Evolutionary conservation across 2,113 vertebrate genomes (phyloP).

Genomic region (Phyllostomus discolor): DNA sequence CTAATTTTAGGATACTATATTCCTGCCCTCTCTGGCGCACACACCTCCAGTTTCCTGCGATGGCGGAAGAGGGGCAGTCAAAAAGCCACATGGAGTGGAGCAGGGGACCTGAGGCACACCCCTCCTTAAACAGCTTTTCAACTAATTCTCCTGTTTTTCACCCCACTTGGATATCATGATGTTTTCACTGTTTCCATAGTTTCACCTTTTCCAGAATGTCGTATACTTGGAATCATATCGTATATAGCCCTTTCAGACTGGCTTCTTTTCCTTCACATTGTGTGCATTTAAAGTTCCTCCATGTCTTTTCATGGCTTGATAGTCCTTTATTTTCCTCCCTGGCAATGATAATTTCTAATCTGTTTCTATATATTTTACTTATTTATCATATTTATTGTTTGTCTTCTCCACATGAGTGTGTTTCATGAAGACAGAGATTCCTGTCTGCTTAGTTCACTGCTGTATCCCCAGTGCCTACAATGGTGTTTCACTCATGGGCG

Average conservation of each 20-base stretch:
- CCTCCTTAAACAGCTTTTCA: not conserved
- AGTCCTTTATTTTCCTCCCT: not conserved
- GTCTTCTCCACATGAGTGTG: not conserved
- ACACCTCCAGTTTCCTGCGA: not conserved
- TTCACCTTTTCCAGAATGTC: too few relatives aligned
- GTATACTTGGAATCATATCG: too few relatives aligned
- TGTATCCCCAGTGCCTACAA: not conserved
- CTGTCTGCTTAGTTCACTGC: too few relatives aligned
- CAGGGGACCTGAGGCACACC: not conserved
- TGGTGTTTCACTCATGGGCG: not conserved
- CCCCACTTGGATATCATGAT: not conserved
- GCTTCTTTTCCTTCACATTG: too few relatives aligned
- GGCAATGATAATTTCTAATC: not conserved
- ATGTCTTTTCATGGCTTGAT: not conserved
- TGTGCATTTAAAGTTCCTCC: too few relatives aligned
- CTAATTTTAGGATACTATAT: not conserved
- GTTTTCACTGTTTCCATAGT: not conserved
- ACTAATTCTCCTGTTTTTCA: not conserved
- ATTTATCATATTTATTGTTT: not conserved
- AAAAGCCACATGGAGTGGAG: not conserved
- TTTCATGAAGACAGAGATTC: not conserved
- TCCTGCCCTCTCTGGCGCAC: not conserved
- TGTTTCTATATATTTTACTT: not conserved
- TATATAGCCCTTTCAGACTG: too few relatives aligned
- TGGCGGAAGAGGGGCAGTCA: not conserved